Percentiles rank a stretch among this genome's conserved stretches.
Conservation (phyloP, 2,888 invertebrate genomes). For the Phalera bucephala region DNA sequence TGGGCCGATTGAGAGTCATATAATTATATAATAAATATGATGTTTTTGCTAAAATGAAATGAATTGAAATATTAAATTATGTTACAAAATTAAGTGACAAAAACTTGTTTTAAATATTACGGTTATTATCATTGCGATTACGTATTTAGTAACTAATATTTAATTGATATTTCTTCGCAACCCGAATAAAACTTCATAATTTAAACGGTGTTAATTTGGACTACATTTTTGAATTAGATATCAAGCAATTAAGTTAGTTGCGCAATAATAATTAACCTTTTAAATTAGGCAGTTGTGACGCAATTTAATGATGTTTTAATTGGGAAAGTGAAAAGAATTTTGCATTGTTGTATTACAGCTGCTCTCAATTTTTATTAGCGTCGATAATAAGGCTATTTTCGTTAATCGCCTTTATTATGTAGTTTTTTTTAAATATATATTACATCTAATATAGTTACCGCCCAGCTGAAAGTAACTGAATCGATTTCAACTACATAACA, state of each 20-base stretch:
- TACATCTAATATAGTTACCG: no score
- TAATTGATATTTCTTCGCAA: not conserved
- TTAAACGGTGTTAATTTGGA: not conserved
- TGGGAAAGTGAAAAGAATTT: not conserved
- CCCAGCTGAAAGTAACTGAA: no score
- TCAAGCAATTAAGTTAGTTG: not conserved
- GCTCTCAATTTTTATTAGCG: not conserved
- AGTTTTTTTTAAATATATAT: no score
- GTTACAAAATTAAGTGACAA: conserved; percentile 3
- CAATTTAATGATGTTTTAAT: not conserved
- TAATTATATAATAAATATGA: no score
- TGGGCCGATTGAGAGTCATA: no score
- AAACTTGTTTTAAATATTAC: not conserved
- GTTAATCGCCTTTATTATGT: no score
- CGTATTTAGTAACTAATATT: not conserved
- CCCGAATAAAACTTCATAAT: not conserved
- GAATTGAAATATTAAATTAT: not conserved
- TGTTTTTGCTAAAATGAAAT: no score
- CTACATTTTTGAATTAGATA: not conserved
- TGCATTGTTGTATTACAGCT: not conserved
- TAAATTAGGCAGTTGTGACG: not conserved
- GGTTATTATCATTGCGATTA: not conserved
- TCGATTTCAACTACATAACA: no score
- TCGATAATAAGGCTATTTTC: no score
- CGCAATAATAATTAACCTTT: conserved; percentile 1